Percentiles rank a stretch among this genome's conserved stretches.
Evolutionary conservation across 2,888 invertebrate species (phyloP).

Genomic region (Metopia argyrocephala): DNA sequence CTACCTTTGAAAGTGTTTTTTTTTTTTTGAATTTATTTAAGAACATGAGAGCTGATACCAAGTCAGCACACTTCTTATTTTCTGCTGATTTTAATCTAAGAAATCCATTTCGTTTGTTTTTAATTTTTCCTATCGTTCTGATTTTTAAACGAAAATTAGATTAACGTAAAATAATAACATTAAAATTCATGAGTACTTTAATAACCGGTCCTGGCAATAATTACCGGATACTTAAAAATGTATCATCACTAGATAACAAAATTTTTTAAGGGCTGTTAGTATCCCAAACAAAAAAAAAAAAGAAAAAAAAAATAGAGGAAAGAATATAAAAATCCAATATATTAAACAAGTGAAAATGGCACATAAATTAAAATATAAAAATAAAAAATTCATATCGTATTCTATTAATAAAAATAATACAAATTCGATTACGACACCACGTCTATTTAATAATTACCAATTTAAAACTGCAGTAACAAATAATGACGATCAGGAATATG

Average conservation of each 20-base stretch:
- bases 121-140: too few species aligned
- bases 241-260: background rate
- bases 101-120: too few species aligned
- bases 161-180: background rate
- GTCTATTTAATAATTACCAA: background rate
- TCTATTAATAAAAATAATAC: background rate
- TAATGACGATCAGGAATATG: background rate
- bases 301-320: conserved; percentile 6
- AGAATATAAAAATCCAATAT: conserved; percentile 3
- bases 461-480: background rate
- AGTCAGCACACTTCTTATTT: too few species aligned
- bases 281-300: conserved; percentile 34
- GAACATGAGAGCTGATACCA: too few species aligned
- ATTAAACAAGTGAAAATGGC: conserved; percentile 14
- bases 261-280: background rate
- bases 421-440: background rate
- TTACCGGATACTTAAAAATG: background rate
- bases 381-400: background rate
- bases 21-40: too few species aligned
- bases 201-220: too few species aligned
- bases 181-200: background rate
- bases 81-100: too few species aligned
- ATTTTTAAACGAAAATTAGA: too few species aligned
- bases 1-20: too few species aligned
- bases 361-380: conserved; percentile 2